Evolutionary conservation across 37 sponge, comb jelly and placozoan genomes (phyloP), one percentile per base, ranked within the genome.

Genomic region (Chondrosia reniformis): DNA sequence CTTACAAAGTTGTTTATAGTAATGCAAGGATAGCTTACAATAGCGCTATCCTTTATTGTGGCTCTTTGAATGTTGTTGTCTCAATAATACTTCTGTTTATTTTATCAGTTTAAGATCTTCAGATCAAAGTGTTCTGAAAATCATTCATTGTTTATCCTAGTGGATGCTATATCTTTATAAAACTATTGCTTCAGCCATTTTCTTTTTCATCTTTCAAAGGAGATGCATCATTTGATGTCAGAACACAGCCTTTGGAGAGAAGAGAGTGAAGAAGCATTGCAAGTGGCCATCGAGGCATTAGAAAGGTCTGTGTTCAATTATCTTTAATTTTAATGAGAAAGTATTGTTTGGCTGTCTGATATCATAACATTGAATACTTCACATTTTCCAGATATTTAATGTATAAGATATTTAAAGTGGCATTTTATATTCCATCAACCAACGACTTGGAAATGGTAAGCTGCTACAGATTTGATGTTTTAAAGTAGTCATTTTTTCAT

Each of bases 211-310:
- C 37, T 28, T 76, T n/a, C 25, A 19, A 34, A 88, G 89, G 84
- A 84, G 28, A 76, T 80, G 63, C 36, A 41, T 10, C 24, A 41
- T 33, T 7, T 55, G 21, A 8, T 88, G 45, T 37, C 46, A n/a
- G 89, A 88, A 43, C 89, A 89, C 41, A 78, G 77, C 27, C 59
- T 84, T 40, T 89, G 89, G 89, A 81, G 57, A 40, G 82, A 81
- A 0, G 85, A 84, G 31, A 71, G 67, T n/a, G 75, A 74, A 46
- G 64, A 75, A 36, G 82, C 33, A 4, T 31, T 77, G 6, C 65
- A 77, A 34, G 22, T 54, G 55, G 89, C 81, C 42, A 19, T 57
- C 4, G 89, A 89, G 67, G 85, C 85, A 32, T 58, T 84, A 28
- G 89, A 89, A 34, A 84, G 79, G 89, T 89, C 6, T 25, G 54